Evolutionary conservation across 2,888 invertebrate species (phyloP), one percentile per base, ranked within the genome.

Genomic region (Lithophane leautieri): DNA sequence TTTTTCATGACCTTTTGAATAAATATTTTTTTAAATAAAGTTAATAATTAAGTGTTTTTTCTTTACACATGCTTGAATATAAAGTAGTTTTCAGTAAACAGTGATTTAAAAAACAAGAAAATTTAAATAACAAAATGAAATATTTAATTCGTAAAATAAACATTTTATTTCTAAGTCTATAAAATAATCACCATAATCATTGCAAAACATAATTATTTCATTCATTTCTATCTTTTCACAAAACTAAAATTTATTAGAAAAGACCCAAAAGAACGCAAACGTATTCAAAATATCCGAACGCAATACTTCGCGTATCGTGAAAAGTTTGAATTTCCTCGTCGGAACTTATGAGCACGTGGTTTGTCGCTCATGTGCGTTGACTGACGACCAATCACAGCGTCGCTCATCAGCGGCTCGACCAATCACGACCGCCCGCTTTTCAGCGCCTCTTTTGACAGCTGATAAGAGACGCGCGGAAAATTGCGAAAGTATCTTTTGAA

Each of bases 291-390:
- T 68, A 52, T 47, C 12, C 69, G 63, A 70, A 52, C 74, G 52
- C 16, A 66, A 71, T 28, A 75, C 58, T 19, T 81, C 74, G 61
- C 62, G 76, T 71, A 60, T 80, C 92, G 92, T 86, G 89, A 93
- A 95, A 95, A 95, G 94, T 95, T 95, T 91, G 85, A 85, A 90
- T 90, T 92, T 89, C 82, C 83, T 86, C 86, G 76, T 79, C 88
- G 94, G 94, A 96, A 96, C 96, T 96, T 94, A 96, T 96, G 89
- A 96, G 96, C 96, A 96, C 95, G 95, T 96, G 96, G 93, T 86
- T 81, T 88, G 93, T 95, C 96, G 95, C 96, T 96, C 90, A 96
- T 96, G 93, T 95, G 95, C 91, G 88, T 92, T 92, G 89, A 86
- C 90, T 88, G 88, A 9, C 90, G 89, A 90, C 96, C 96, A 95